Conservation (phyloP, 2,888 invertebrate genomes). For the Drosophila nr. fundita region DNA sequence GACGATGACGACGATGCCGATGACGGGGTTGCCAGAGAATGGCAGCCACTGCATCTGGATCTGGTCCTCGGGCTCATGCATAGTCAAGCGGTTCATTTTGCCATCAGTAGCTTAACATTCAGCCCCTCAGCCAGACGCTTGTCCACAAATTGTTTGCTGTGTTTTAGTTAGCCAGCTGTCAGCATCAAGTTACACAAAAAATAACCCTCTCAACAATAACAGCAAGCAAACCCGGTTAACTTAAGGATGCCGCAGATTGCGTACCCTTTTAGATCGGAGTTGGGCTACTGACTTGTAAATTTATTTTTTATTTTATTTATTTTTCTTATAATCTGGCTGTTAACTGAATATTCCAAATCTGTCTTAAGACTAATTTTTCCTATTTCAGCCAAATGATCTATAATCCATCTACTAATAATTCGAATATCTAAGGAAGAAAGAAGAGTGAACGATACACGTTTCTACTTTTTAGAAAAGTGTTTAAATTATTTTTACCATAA, state of each 20-base stretch:
- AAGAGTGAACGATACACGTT: neutral
- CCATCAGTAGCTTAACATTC: constrained; percentile 17
- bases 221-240: neutral
- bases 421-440: neutral
- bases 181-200: constrained; percentile 32
- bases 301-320: neutral
- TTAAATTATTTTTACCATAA: neutral
- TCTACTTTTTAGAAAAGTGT: neutral
- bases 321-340: neutral
- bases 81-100: constrained; percentile 60
- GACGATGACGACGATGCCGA: constrained; percentile 1
- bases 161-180: constrained; percentile 57
- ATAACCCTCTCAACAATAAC: constrained; percentile 32
- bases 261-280: neutral
- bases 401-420: neutral
- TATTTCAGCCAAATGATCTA: neutral
- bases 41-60: constrained; percentile 23
- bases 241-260: neutral
- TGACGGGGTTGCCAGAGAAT: constrained; percentile 18
- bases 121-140: constrained; percentile 9
- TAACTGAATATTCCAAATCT: neutral
- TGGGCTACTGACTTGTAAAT: neutral
- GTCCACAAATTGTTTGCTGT: constrained; percentile 46
- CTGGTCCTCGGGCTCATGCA: constrained; percentile 57
- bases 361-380: neutral